Evolutionary conservation across 2,113 vertebrate genomes (phyloP).

Genomic region (Dunckerocampus dactyliophorus): DNA sequence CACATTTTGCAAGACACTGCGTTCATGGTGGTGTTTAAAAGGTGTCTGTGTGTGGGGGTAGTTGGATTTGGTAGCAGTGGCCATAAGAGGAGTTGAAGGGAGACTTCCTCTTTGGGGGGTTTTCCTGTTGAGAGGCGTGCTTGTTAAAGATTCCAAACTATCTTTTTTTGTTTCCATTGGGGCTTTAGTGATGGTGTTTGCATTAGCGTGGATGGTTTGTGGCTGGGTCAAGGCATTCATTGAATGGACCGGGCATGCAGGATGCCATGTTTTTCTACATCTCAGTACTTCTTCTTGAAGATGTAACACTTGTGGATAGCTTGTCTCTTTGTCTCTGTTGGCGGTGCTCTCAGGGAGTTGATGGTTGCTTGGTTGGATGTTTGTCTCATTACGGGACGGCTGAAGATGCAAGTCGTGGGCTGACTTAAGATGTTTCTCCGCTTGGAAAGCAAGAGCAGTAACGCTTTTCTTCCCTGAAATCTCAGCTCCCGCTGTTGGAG

Average conservation of each 20-base stretch:
- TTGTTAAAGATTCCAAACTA: neutral
- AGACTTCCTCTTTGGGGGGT: constrained; percentile 17
- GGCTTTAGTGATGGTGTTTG: constrained; percentile 49
- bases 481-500: constrained; percentile 9
- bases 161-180: constrained; percentile 47
- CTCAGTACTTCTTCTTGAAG: constrained; percentile 42
- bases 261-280: constrained; percentile 31
- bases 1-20: constrained; percentile 12
- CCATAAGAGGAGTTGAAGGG: constrained; percentile 41
- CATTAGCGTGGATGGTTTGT: constrained; percentile 32
- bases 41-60: constrained; percentile 26
- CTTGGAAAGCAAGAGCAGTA: neutral
- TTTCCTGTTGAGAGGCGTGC: constrained; percentile 2
- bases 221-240: constrained; percentile 9
- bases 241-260: constrained; percentile 46
- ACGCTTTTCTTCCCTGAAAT: constrained; percentile 11
- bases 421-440: constrained; percentile 23
- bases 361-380: constrained; percentile 14
- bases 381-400: constrained; percentile 15
- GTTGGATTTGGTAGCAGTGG: constrained; percentile 52
- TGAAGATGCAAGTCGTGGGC: constrained; percentile 16
- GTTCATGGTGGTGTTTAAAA: constrained; percentile 7
- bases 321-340: constrained; percentile 32
- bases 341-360: constrained; percentile 25
- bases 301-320: constrained; percentile 36